These are phyloP conservation scores for Scaptomyza caliginosa DNA, from an alignment of 2,888 invertebrate genomes.

Conservation along the genomic window DNA sequence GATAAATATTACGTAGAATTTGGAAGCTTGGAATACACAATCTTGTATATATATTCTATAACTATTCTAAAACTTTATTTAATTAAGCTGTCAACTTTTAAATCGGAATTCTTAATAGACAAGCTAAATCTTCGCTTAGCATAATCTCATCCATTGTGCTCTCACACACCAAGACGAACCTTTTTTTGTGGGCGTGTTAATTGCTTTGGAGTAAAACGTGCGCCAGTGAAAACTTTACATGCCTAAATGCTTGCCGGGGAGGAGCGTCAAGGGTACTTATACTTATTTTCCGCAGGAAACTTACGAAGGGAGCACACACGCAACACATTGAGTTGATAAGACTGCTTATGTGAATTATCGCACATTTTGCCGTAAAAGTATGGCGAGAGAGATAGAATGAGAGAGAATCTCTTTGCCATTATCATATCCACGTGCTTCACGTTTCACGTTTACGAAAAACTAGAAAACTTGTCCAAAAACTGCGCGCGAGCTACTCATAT, in stretches of 20 bases:
- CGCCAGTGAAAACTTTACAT: slow-evolving; percentile 68
- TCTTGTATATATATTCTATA: too few species aligned
- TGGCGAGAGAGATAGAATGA: slow-evolving; percentile 25
- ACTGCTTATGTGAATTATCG: slow-evolving; percentile 79
- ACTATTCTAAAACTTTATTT: too few species aligned
- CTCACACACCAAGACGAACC: slow-evolving; percentile 26
- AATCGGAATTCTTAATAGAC: too few species aligned
- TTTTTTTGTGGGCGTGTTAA: slow-evolving; percentile 52
- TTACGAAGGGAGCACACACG: slow-evolving; percentile 12
- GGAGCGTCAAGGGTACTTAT: background rate
- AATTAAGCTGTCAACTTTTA: too few species aligned
- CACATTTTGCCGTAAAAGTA: slow-evolving; percentile 65
- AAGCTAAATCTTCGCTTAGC: too few species aligned
- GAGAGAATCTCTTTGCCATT: slow-evolving; percentile 40
- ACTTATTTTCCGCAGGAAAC: slow-evolving; percentile 70
- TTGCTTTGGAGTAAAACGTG: slow-evolving; percentile 76
- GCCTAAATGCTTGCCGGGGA: slow-evolving; percentile 70
- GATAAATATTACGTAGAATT: too few species aligned
- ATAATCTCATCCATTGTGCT: background rate
- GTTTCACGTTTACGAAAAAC: slow-evolving; percentile 43
- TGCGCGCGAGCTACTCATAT: slow-evolving; percentile 72
- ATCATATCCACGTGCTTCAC: slow-evolving; percentile 8
- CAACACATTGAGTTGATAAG: slow-evolving; percentile 61
- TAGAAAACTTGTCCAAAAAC: slow-evolving; percentile 77
- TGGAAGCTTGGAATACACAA: too few species aligned